Conservation (phyloP, 2,797 vertebrate species). For the Megaceryle alcyon region DNA sequence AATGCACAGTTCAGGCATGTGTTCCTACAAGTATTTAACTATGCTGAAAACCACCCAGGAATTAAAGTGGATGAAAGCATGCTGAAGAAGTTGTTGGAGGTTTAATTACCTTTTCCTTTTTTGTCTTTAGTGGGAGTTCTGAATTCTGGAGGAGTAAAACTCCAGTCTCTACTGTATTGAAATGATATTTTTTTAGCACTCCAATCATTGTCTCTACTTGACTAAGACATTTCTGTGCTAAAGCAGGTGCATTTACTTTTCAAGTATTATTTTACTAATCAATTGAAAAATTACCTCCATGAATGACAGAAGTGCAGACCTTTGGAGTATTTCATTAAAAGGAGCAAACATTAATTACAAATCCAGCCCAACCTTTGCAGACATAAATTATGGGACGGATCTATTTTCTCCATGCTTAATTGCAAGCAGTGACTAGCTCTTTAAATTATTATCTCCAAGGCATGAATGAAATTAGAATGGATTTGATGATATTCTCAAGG, state of each 20-base stretch:
- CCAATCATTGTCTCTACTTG: conserved; percentile 85
- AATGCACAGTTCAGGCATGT: background rate
- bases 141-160: conserved; percentile 77
- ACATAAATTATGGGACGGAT: conserved; percentile 91
- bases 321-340: conserved; percentile 87
- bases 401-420: conserved; percentile 93
- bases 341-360: conserved; percentile 87
- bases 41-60: conserved; percentile 69
- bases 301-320: conserved; percentile 90
- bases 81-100: conserved; percentile 41
- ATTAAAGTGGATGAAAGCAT: conserved; percentile 67
- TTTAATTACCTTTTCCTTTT: conserved; percentile 77
- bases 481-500: conserved; percentile 67
- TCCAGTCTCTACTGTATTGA: conserved; percentile 75
- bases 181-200: conserved; percentile 81
- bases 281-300: conserved; percentile 94
- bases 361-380: conserved; percentile 82
- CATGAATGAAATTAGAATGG: conserved; percentile 94
- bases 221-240: conserved; percentile 87
- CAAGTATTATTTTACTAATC: conserved; percentile 94
- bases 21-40: conserved; percentile 43
- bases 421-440: conserved; percentile 86
- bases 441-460: conserved; percentile 91
- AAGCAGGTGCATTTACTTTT: conserved; percentile 95
- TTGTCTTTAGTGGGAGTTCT: conserved; percentile 62